Evolutionary conservation across 2,113 vertebrate species (phyloP), one percentile per base, ranked within the genome.

Genomic region (Sorex fumeus): DNA sequence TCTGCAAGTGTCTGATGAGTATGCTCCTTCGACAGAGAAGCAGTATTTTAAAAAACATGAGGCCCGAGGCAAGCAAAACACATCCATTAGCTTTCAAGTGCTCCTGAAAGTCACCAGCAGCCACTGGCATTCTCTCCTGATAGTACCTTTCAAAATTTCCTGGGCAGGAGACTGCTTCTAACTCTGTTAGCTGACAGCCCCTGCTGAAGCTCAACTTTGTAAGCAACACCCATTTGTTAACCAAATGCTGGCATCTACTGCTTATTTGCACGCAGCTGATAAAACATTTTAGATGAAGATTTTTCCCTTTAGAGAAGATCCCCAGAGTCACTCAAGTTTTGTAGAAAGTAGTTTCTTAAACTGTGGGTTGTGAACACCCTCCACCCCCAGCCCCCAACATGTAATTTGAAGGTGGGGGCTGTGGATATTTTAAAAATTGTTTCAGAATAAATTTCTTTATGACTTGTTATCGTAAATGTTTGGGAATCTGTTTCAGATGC

Each of bases 91-190:
- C 80, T 70, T 64, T 92, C 90, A 66, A 80, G 85, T 93, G 83
- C 15, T 91, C 96, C 90, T 71, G 90, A 47, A 36, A 69, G 90
- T 81, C 69, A 27, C 62, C 21, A 28, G 0, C 60, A 79, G 53
- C 70, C 75, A 85, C 4, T 70, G 77, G 70, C 45, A 57, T 43
- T 30, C 74, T 15, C 8, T 18, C 62, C 78, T 3, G 82, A 87
- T 60, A 71, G 11, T 32, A 50, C 84, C 95, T 90, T 88, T 27
- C 76, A 34, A 47, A 6, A 2, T 89, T 91, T 87, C 87, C 90
- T 94, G 74, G 62, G 30, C 74, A 66, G 88, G 40, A 86, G 74
- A 84, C 74, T 30, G 66, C 50, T 80, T 71, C 82, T 69, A 66
- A 90, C 80, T 64, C 80, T 64, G 30, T 87, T 30, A 16, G 43